Base-by-base conservation (phyloP, 1,140 invertebrate species). In the Penaeus japonicus region DNA sequence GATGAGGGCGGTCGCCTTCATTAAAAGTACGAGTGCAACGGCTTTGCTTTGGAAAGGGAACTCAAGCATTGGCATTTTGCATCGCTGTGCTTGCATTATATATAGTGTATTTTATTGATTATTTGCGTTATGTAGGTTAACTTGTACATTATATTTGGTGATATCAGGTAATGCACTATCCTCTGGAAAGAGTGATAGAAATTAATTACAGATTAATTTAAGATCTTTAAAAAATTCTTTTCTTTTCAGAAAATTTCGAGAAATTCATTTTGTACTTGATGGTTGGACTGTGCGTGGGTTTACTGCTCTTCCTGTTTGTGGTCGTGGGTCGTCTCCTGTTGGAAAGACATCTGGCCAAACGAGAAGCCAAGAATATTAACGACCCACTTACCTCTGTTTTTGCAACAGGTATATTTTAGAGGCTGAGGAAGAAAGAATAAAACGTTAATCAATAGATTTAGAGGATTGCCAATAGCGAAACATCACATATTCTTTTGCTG, bases 181-280 rank as follows among this genome's bases (percentile, higher is more conserved):
- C 84, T 79, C 4, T 30, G 22, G 20, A 5, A 83, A 87, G 5
- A 18, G 30, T 18, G 27, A 18, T 24, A 27, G n/a, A 30, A 1
- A 20, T 62, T 90, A 1, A 2, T 18, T 62, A 27, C 20, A 10
- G 10, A 17, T 27, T 17, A 59, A 30, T 62, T 75, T 30, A 27
- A 54, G 55, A 17, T 2, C 24, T 30, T 30, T 65, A 4, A 65
- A 24, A 65, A 62, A 20, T 89, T 89, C 87, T 92, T 91, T 89
- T 91, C 89, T 91, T 92, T 92, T 53, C 94, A 97, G 96, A 95
- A 91, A 96, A 96, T 92, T 94, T 95, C 91, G 96, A 96, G 91
- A 96, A 95, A 89, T 95, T 96, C 90, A 95, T 96, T 91, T 92
- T 97, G 73, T 96, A 96, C 93, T 93, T 97, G 90, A 95, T 95